phyloP scores from a whole-genome alignment of 2,888 invertebrate species.

The Xanthia icteritia region DNA sequence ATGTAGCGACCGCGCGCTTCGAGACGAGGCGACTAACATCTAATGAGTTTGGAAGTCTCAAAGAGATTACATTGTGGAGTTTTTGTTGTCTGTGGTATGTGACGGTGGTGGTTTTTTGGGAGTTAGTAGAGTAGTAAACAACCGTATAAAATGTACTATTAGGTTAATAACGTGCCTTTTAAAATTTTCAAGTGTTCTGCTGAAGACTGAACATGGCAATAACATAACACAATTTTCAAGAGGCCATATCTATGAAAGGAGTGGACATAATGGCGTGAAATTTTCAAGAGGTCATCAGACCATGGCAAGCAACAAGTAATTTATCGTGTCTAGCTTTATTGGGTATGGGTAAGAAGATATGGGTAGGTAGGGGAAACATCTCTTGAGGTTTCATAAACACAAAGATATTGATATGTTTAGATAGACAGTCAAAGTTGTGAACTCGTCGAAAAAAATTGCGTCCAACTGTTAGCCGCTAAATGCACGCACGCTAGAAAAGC shows the following conservation, averaged over 20 bases:
- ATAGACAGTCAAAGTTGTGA: too few species aligned
- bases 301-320: not conserved
- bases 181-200: not conserved
- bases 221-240: not conserved
- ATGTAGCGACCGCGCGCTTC: constrained; percentile 67
- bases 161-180: not conserved
- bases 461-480: too few species aligned
- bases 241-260: not conserved
- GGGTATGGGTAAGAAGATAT: not conserved
- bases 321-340: not conserved
- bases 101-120: constrained; percentile 2
- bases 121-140: constrained; percentile 13
- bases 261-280: not conserved
- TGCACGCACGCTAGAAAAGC: too few species aligned
- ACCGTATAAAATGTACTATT: not conserved
- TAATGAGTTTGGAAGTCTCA: constrained; percentile 78
- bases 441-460: too few species aligned
- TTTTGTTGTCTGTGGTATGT: constrained; percentile 61
- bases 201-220: not conserved
- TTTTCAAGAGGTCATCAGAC: not conserved
- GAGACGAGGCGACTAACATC: constrained; percentile 67
- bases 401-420: too few species aligned
- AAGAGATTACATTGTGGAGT: constrained; percentile 70
- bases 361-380: not conserved
- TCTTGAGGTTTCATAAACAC: too few species aligned